phyloP scores from a whole-genome alignment of 2,113 vertebrate species.

The Zingel zingel region DNA sequence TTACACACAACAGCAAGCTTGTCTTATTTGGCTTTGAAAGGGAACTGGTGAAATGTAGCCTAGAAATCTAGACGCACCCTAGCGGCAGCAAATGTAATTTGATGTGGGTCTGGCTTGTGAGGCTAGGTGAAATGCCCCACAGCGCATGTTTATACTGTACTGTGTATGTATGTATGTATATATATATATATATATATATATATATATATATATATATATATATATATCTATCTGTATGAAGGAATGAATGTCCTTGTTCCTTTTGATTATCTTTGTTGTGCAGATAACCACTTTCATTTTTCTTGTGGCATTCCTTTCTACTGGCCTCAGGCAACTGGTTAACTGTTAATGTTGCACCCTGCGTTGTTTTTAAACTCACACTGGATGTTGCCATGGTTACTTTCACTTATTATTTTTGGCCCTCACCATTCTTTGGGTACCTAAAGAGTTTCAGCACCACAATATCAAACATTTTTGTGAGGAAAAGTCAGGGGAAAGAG shows the following conservation, averaged over 20 bases:
- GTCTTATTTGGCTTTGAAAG: conserved; percentile 22
- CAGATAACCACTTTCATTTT: background rate
- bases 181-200: too few species aligned
- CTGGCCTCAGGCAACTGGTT: background rate
- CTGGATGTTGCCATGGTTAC: conserved; percentile 9
- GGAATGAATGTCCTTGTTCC: background rate
- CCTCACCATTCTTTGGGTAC: too few species aligned
- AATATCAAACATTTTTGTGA: background rate
- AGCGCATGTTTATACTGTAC: background rate
- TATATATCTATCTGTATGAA: too few species aligned
- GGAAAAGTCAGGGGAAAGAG: background rate
- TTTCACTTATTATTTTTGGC: background rate
- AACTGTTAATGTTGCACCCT: background rate
- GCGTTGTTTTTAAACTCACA: conserved; percentile 14
- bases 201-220: too few species aligned
- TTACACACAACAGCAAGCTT: background rate
- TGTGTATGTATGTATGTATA: too few species aligned
- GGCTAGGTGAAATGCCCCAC: background rate
- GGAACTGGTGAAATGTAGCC: conserved; percentile 22
- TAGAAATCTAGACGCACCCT: too few species aligned
- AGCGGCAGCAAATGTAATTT: too few species aligned
- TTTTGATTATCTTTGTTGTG: conserved; percentile 2
- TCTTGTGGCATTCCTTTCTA: background rate
- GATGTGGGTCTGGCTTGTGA: too few species aligned
- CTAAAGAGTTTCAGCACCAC: background rate